phyloP scores from a whole-genome alignment of 2,888 invertebrate genomes.

The Gymnosoma rotundatum region DNA sequence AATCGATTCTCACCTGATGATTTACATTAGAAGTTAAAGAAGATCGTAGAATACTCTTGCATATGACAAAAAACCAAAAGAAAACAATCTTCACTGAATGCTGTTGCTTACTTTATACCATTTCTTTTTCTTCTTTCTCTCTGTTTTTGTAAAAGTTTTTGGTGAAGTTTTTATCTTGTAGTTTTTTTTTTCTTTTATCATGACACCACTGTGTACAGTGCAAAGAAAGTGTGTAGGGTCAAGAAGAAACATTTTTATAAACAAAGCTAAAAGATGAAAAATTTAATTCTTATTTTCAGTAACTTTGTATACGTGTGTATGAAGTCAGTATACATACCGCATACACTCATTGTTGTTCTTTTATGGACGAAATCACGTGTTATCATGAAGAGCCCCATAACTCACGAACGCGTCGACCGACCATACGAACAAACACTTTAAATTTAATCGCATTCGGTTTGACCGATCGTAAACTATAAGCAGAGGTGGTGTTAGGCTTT shows the following conservation, averaged over 20 bases:
- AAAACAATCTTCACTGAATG: conserved; percentile 55
- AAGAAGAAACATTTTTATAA: not conserved
- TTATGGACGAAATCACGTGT: too few species aligned
- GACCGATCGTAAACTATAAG: too few species aligned
- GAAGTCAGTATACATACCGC: too few species aligned
- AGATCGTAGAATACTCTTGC: conserved; percentile 63
- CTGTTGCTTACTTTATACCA: conserved; percentile 38
- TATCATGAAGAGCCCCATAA: too few species aligned
- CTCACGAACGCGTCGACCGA: too few species aligned
- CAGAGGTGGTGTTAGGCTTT: too few species aligned
- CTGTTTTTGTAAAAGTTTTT: conserved; percentile 52
- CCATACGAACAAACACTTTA: too few species aligned
- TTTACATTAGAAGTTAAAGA: conserved; percentile 80
- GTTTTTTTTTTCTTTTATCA: conserved; percentile 37
- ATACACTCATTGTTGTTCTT: too few species aligned
- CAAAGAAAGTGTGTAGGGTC: not conserved
- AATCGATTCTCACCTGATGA: conserved; percentile 81
- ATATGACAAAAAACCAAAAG: conserved; percentile 24
- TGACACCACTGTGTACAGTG: conserved; percentile 33
- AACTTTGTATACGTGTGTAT: too few species aligned
- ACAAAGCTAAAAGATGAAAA: too few species aligned
- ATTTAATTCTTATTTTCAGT: too few species aligned
- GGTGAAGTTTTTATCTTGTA: conserved; percentile 35
- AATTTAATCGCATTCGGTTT: too few species aligned
- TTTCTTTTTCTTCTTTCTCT: conserved; percentile 47